These are phyloP conservation scores for Actinopyga echinites DNA, from an alignment of 53 echinoderm and acorn worm genomes.

Conservation along the genomic window DNA sequence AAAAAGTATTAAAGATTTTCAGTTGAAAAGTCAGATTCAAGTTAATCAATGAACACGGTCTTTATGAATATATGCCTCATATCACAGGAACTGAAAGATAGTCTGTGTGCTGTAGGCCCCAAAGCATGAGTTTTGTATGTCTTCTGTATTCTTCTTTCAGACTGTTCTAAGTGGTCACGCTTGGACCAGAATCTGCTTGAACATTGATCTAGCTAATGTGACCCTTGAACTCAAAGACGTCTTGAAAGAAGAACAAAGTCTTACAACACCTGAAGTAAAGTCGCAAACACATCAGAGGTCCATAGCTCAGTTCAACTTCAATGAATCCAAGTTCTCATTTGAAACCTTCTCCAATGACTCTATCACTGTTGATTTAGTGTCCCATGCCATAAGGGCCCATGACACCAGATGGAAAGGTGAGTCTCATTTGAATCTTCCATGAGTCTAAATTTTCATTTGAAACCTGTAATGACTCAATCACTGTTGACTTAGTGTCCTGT, in stretches of 20 bases:
- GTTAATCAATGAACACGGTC: too few species aligned
- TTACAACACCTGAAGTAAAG: neutral
- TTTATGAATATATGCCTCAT: too few species aligned
- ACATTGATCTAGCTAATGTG: slow-evolving; percentile 89
- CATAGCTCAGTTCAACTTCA: slow-evolving; percentile 94
- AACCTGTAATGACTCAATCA: neutral
- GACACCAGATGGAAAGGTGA: slow-evolving; percentile 89
- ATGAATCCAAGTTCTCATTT: slow-evolving; percentile 88
- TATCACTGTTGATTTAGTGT: slow-evolving; percentile 90
- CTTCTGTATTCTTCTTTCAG: slow-evolving; percentile 51
- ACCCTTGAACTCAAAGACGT: slow-evolving; percentile 75
- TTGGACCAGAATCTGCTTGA: slow-evolving; percentile 89
- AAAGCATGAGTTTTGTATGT: too few species aligned
- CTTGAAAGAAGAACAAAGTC: neutral
- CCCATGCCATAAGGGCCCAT: slow-evolving; percentile 92
- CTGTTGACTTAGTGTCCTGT: too few species aligned
- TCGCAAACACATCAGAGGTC: slow-evolving; percentile 58
- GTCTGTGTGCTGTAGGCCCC: too few species aligned
- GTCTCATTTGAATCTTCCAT: slow-evolving; percentile 63
- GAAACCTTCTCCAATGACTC: slow-evolving; percentile 92
- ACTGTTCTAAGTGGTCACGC: slow-evolving; percentile 91
- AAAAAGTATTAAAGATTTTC: too few species aligned
- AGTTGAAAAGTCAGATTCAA: too few species aligned
- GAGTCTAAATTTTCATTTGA: slow-evolving; percentile 85
- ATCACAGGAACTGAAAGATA: too few species aligned